Evolutionary conservation across 2,888 invertebrate genomes (phyloP), one percentile per base, ranked within the genome.

Genomic region (Hoplodrina ambigua): DNA sequence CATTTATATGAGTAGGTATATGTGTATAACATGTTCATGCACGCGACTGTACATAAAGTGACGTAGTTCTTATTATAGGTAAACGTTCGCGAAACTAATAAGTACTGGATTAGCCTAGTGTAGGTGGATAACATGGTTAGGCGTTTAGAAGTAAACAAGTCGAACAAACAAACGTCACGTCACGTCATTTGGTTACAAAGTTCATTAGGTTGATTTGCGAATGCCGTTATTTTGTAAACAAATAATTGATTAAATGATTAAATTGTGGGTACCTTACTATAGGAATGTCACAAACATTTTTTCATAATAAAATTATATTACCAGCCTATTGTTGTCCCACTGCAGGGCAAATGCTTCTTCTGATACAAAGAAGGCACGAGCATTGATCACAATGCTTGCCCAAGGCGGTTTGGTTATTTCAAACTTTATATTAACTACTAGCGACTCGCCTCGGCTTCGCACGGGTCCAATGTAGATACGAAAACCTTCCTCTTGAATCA

Each of bases 161-260:
- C 20, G 44, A 63, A 62, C 55, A 60, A 72, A 61, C 58, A 54
- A 65, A 75, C 83, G 78, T 83, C 78, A 75, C 33, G 10, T 20
- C 30, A 69, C 80, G 77, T 82, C 72, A 71, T 61, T 57, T 71
- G 67, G 64, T 75, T 72, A 72, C 69, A 58, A 62, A 80, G 61
- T 64, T 64, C 69, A 67, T 71, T 78, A 69, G 61, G 54, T 71
- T 78, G 74, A 63, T 74, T 62, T 57, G 58, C 33, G 58, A 59
- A 69, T 65, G 55, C 53, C 53, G 58, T 64, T 78, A 64, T 70
- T 54, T 59, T 63, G 72, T 72, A 80, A 72, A 75, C 65, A 80
- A 66, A 55, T 44, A 57, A 64, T 68, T 64, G 53, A 61, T 64
- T 61, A 44, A 72, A 64, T 49, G 11, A n/a, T 59, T 49, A 62